Conservation (phyloP, 1,140 invertebrate genomes). For the Drosophila sproati region DNA sequence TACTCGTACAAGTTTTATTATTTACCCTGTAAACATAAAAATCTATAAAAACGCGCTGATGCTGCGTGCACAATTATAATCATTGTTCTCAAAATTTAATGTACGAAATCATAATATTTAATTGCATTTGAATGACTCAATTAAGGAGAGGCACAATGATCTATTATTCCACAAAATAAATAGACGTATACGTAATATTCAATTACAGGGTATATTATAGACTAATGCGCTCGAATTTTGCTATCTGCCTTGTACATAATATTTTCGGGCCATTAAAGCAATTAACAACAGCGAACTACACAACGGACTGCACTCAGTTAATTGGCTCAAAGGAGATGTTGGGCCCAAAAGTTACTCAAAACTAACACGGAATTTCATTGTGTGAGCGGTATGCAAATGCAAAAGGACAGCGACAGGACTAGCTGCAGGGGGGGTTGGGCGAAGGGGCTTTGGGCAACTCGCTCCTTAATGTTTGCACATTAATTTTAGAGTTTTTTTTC, state of each 20-base stretch:
- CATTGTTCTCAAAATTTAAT: too few species aligned
- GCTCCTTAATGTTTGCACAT: slow-evolving; percentile 57
- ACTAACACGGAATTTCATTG: slow-evolving; percentile 78
- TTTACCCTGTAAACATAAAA: slow-evolving; percentile 16
- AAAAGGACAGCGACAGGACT: slow-evolving; percentile 14
- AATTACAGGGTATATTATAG: not conserved
- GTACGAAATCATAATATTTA: too few species aligned
- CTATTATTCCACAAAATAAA: too few species aligned
- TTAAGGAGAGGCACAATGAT: too few species aligned
- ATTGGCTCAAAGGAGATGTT: slow-evolving; percentile 53
- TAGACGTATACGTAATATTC: not conserved
- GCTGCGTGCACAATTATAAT: too few species aligned
- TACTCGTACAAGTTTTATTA: not conserved
- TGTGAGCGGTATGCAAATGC: slow-evolving; percentile 26
- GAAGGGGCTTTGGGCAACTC: slow-evolving; percentile 21
- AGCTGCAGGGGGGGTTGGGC: slow-evolving; percentile 2
- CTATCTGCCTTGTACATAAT: slow-evolving; percentile 24
- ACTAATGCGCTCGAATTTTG: not conserved
- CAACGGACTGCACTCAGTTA: slow-evolving; percentile 52
- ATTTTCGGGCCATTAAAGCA: slow-evolving; percentile 81
- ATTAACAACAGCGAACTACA: slow-evolving; percentile 64
- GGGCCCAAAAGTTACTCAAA: slow-evolving; percentile 34
- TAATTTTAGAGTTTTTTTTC: slow-evolving; percentile 56
- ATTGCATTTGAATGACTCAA: too few species aligned
- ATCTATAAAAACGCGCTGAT: too few species aligned